phyloP scores from a whole-genome alignment of 92 coral and sea anemone genomes.

The Bergia puertoricense region DNA sequence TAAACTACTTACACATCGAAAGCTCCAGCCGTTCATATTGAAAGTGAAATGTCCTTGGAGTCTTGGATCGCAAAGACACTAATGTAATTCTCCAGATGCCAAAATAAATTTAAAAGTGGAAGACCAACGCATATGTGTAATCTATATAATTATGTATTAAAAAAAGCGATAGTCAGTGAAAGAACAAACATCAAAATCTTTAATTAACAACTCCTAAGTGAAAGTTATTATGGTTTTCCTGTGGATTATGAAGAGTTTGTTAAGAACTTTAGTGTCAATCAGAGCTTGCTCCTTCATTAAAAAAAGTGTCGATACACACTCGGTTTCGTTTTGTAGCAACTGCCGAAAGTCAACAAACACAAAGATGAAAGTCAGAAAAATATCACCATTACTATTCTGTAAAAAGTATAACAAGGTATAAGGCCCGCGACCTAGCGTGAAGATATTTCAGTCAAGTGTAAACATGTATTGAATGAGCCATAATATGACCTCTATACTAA shows the following conservation, averaged over 20 bases:
- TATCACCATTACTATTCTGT: neutral
- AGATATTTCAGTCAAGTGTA: neutral
- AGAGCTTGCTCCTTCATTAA: neutral
- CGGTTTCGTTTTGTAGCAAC: neutral
- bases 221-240: conserved; percentile 28
- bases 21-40: conserved; percentile 30
- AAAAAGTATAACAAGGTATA: neutral
- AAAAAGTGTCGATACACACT: neutral
- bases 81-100: neutral
- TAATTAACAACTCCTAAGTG: conserved; percentile 31
- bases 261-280: conserved; percentile 38
- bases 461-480: neutral
- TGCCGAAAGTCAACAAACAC: conserved; percentile 18
- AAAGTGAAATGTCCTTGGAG: neutral
- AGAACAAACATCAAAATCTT: conserved; percentile 8
- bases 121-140: conserved; percentile 14
- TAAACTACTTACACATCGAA: conserved; percentile 30
- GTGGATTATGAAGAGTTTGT: conserved; percentile 21
- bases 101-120: neutral
- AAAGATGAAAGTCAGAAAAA: neutral
- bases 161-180: neutral
- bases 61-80: neutral
- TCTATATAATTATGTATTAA: neutral
- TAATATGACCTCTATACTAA: neutral
- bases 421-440: conserved; percentile 11